phyloP scores from a whole-genome alignment of 2,113 vertebrate species.

The Pipra filicauda region DNA sequence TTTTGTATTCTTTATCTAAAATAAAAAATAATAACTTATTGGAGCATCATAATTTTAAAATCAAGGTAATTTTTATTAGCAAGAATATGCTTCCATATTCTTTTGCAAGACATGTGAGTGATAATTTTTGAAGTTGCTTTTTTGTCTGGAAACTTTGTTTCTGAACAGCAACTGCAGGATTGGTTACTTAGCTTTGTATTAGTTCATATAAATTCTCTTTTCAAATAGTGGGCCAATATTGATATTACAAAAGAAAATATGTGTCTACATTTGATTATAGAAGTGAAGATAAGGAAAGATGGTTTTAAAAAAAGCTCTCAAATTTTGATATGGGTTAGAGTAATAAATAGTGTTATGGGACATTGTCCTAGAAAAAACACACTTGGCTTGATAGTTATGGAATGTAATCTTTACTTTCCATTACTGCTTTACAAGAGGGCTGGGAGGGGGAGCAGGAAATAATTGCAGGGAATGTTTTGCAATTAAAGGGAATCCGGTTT shows the following conservation, averaged over 20 bases:
- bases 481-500: neutral
- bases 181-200: neutral
- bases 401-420: neutral
- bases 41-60: neutral
- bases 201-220: neutral
- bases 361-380: neutral
- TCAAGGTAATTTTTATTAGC: neutral
- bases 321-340: neutral
- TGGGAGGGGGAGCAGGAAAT: neutral
- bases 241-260: neutral
- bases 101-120: neutral
- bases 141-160: slow-evolving; percentile 10
- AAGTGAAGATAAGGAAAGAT: neutral
- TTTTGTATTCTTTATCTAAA: neutral
- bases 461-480: neutral
- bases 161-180: neutral
- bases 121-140: neutral
- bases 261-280: neutral
- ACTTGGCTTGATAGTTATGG: neutral
- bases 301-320: neutral
- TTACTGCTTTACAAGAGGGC: neutral
- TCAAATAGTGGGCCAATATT: neutral
- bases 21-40: neutral
- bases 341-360: neutral
- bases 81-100: neutral